Conservation (phyloP, 2,113 vertebrate genomes). For the Sapajus apella region DNA sequence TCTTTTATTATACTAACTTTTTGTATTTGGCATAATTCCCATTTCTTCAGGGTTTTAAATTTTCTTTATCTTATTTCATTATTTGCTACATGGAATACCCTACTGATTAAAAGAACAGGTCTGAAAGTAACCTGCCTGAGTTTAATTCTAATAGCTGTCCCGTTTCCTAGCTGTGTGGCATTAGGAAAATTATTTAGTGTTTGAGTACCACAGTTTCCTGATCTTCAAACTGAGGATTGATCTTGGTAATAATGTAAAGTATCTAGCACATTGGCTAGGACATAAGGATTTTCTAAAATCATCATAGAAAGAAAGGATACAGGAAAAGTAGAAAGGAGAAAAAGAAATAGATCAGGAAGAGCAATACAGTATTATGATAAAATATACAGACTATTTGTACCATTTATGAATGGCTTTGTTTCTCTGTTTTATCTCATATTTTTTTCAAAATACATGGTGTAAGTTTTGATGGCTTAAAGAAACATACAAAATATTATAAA, state of each 20-base stretch:
- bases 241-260: not conserved
- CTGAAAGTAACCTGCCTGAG: not conserved
- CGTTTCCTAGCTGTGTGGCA: not conserved
- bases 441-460: not conserved
- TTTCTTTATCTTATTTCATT: not conserved
- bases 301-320: not conserved
- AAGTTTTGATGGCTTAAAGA: not conserved
- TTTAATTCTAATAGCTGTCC: not conserved
- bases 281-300: not conserved
- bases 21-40: not conserved
- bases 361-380: not conserved
- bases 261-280: not conserved
- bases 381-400: not conserved
- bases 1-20: not conserved
- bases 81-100: not conserved
- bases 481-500: not conserved
- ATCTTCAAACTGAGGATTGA: not conserved
- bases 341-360: not conserved
- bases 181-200: not conserved
- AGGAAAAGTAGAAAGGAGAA: not conserved
- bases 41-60: not conserved
- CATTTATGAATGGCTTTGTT: not conserved
- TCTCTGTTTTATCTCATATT: not conserved
- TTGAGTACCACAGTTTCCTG: not conserved
- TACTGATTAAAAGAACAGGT: not conserved